These are phyloP conservation scores for Sula dactylatra DNA, from an alignment of 2,113 vertebrate species.

Conservation along the genomic window DNA sequence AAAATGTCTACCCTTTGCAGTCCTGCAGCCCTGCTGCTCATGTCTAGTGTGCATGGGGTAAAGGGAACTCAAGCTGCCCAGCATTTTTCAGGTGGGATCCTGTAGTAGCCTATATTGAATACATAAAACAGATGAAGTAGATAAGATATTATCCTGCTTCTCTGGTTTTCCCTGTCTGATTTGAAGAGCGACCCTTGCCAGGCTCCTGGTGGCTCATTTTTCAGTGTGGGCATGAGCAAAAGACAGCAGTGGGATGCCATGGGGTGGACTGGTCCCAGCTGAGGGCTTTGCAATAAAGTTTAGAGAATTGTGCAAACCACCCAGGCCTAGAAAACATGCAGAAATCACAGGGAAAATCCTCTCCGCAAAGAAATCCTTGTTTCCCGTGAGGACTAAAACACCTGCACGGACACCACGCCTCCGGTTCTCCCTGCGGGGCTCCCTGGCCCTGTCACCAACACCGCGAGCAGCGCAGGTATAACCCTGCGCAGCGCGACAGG, in stretches of 20 bases:
- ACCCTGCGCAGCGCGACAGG: neutral
- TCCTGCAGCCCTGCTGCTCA: neutral
- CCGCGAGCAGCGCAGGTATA: neutral
- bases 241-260: neutral
- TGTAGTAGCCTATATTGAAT: neutral
- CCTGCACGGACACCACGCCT: neutral
- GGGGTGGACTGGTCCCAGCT: neutral
- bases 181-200: neutral
- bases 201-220: neutral
- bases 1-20: neutral
- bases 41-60: fast-evolving
- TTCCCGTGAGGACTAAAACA: fast-evolving
- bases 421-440: neutral
- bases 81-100: neutral
- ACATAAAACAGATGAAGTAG: neutral
- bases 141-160: neutral
- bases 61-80: neutral
- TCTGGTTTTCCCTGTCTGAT: neutral
- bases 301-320: neutral
- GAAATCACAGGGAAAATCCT: neutral
- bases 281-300: neutral
- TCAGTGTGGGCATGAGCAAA: neutral
- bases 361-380: neutral
- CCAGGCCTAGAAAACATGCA: neutral
- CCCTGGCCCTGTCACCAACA: too few species aligned